Evolutionary conservation across 2,888 invertebrate species (phyloP).

Genomic region (Eupithecia centaureata): DNA sequence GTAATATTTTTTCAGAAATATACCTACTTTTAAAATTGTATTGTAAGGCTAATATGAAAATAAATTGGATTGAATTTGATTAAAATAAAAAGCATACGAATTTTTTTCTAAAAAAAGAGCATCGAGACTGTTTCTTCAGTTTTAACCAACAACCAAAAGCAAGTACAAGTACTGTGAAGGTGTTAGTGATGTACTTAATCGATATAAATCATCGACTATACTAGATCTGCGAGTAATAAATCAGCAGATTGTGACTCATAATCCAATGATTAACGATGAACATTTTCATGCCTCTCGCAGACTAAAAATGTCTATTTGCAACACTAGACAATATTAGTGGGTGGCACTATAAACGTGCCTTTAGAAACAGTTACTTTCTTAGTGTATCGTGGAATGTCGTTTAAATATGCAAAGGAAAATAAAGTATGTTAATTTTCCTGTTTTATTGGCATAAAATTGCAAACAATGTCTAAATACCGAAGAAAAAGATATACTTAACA

Average conservation of each 20-base stretch:
- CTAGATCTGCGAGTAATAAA: constrained; percentile 30
- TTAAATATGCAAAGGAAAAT: background rate
- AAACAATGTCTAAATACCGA: background rate
- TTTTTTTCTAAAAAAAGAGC: background rate
- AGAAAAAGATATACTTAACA: background rate
- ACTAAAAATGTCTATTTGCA: constrained; percentile 41
- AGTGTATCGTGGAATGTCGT: background rate
- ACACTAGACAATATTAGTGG: constrained; percentile 30
- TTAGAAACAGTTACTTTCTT: constrained; percentile 12
- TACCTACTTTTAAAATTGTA: background rate
- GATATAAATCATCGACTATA: constrained; percentile 47
- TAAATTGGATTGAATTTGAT: too few species aligned
- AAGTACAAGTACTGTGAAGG: constrained; percentile 23
- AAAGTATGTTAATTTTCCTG: constrained; percentile 1
- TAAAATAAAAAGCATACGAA: background rate
- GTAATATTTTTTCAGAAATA: too few species aligned
- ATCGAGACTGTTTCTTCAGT: background rate
- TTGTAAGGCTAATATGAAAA: too few species aligned
- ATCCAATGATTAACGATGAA: constrained; percentile 42
- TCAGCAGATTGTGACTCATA: constrained; percentile 40
- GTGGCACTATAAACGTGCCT: constrained; percentile 16
- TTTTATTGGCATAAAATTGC: constrained; percentile 5
- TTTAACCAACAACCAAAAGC: background rate
- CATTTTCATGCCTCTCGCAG: constrained; percentile 33
- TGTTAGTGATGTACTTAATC: constrained; percentile 50